Evolutionary conservation across 2,888 invertebrate genomes (phyloP).

Genomic region (Callimorpha dominula): DNA sequence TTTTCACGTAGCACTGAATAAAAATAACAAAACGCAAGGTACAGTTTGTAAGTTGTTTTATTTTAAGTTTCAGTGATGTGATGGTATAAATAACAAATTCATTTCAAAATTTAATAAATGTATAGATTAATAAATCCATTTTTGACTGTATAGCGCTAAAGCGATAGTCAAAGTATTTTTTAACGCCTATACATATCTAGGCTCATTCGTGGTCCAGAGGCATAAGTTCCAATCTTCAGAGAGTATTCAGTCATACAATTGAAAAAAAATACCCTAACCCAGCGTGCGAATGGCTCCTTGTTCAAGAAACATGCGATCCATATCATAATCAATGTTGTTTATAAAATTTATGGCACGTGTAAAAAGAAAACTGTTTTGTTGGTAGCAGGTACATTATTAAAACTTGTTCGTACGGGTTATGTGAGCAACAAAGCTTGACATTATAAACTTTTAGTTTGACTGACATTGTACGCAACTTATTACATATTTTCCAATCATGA

Average conservation of each 20-base stretch:
- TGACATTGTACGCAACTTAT: slow-evolving; percentile 3
- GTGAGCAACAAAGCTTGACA: slow-evolving; percentile 25
- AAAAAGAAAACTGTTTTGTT: slow-evolving; percentile 39
- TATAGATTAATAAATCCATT: no score
- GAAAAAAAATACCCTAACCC: neutral
- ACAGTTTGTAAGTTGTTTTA: slow-evolving; percentile 45
- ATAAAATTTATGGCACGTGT: slow-evolving; percentile 52
- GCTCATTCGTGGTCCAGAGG: no score
- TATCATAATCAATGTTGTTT: slow-evolving; percentile 36
- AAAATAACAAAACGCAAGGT: slow-evolving; percentile 64
- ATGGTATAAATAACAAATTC: neutral
- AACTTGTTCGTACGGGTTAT: slow-evolving; percentile 49
- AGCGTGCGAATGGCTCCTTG: neutral
- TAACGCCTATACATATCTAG: no score
- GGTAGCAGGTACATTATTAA: slow-evolving; percentile 36
- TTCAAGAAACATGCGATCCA: slow-evolving; percentile 2
- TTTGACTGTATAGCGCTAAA: no score
- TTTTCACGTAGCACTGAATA: slow-evolving; percentile 71
- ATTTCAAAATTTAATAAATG: neutral
- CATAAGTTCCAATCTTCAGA: no score
- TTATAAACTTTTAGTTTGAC: slow-evolving; percentile 36
- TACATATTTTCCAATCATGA: slow-evolving; percentile 7
- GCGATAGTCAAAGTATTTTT: no score
- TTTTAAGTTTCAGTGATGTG: slow-evolving; percentile 16
- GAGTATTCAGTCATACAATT: no score